Percentiles rank a stretch among this genome's conserved stretches.
phyloP scores from a whole-genome alignment of 2,888 invertebrate genomes.

The Lepidonotus clava region DNA sequence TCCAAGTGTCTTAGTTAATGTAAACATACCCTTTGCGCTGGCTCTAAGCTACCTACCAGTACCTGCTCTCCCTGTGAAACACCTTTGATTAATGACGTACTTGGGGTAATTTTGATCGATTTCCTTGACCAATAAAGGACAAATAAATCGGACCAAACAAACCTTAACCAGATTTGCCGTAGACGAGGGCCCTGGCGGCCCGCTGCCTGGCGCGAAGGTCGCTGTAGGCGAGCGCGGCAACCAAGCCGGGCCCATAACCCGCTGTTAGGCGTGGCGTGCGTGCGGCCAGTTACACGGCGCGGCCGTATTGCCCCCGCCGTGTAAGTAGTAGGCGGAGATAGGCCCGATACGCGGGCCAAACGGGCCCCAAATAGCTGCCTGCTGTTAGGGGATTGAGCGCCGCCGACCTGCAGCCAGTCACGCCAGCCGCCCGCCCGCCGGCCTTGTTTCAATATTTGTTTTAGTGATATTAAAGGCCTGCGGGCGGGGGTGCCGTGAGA shows the following conservation, averaged over 20 bases:
- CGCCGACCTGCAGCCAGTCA: background rate
- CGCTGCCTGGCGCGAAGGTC: no score
- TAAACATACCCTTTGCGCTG: no score
- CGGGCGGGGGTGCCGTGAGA: background rate
- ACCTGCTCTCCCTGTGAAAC: no score
- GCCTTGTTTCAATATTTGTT: constrained; percentile 29
- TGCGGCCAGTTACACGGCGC: background rate
- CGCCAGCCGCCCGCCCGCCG: background rate
- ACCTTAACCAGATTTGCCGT: no score
- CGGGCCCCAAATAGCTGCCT: background rate
- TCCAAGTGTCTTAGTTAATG: no score
- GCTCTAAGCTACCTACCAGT: no score
- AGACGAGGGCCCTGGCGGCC: no score
- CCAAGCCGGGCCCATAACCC: background rate
- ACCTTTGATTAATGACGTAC: no score
- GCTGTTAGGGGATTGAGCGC: background rate
- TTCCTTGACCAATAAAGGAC: no score
- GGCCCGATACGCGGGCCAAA: constrained; percentile 9
- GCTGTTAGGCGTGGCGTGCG: background rate
- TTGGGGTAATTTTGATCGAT: no score
- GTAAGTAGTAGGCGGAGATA: constrained; percentile 1
- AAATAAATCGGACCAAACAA: no score
- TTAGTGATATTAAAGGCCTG: constrained; percentile 7
- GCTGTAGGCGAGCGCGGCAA: background rate
- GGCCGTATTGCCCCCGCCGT: background rate